phyloP scores from a whole-genome alignment of 2,888 invertebrate species.

The Pristionchus maxplancki region DNA sequence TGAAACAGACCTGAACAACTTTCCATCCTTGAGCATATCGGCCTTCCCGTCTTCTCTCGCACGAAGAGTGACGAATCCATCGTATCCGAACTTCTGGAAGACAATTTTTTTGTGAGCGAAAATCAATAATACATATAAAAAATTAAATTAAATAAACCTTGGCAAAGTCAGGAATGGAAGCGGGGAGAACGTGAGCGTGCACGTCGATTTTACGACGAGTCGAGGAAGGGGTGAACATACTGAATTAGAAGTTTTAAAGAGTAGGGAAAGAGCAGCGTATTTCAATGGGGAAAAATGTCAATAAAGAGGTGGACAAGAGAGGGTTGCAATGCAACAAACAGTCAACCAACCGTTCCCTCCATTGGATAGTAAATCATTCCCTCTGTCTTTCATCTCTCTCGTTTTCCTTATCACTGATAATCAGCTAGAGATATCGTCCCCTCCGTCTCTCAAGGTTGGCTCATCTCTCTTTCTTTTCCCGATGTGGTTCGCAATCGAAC shows the following conservation, averaged over 20 bases:
- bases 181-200: conserved; percentile 81
- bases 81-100: conserved; percentile 81
- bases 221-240: conserved; percentile 49
- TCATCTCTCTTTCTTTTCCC: background rate
- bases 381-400: background rate
- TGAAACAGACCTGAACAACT: conserved; percentile 78
- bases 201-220: conserved; percentile 80
- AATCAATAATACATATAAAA: background rate
- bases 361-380: background rate
- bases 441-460: background rate
- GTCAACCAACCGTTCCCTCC: background rate
- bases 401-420: background rate
- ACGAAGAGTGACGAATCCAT: conserved; percentile 81
- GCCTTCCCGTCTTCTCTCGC: conserved; percentile 76
- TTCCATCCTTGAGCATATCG: conserved; percentile 80
- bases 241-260: background rate
- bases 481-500: background rate
- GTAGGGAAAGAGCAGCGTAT: background rate
- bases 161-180: conserved; percentile 81
- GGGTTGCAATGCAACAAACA: background rate
- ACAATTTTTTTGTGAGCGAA: background rate
- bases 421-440: background rate
- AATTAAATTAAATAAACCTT: conserved; percentile 79
- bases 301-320: background rate
- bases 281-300: background rate